Base-by-base conservation (phyloP, 2,888 invertebrate species). In the Erynnis tages region DNA sequence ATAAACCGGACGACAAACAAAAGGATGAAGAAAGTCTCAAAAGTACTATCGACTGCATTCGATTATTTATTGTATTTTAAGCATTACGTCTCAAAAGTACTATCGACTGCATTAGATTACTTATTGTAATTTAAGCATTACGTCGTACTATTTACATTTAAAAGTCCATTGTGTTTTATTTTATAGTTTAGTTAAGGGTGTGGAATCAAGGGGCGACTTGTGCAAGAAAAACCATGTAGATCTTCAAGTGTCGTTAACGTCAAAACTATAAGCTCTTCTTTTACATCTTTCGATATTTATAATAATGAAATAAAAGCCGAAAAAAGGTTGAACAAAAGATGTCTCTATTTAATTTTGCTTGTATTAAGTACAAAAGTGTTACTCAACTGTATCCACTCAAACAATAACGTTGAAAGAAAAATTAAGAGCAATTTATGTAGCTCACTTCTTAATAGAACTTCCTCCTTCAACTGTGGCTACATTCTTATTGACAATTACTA, bases 381-480 rank as follows among this genome's bases (percentile, higher is more conserved):
- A 49, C 32, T 44, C 40, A 23, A 47, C 40, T 56, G 45, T 54
- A 58, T 63, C 61, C 55, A 61, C 55, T 58, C 54, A 66, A 61
- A 60, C 66, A 71, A 73, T 72, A 69, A 74, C 73, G 73, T 71
- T 62, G 66, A 69, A 71, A 70, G 69, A 69, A 76, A 77, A 84
- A 88, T 87, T 87, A 83, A 80, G 84, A 81, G 68, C 86, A 87
- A 86, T 86, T 78, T 79, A 70, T 70, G 63, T 61, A 54, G 67
- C 76, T 71, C 75, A 73, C 69, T 62, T 74, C 79, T 77, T 82
- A 85, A 85, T 83, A 74, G 81, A 74, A 88, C 87, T 81, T 88
- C 88, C 88, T 79, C 63, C 78, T 84, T 78, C 69, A 74, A 66
- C 61, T 66, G 69, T 63, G 59, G 60, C 65, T 62, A 62, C 57